Percentiles rank a stretch among this genome's conserved stretches.
These are phyloP conservation scores for Anoncus sp. DNA, from an alignment of 2,888 invertebrate genomes.

Conservation along the genomic window DNA sequence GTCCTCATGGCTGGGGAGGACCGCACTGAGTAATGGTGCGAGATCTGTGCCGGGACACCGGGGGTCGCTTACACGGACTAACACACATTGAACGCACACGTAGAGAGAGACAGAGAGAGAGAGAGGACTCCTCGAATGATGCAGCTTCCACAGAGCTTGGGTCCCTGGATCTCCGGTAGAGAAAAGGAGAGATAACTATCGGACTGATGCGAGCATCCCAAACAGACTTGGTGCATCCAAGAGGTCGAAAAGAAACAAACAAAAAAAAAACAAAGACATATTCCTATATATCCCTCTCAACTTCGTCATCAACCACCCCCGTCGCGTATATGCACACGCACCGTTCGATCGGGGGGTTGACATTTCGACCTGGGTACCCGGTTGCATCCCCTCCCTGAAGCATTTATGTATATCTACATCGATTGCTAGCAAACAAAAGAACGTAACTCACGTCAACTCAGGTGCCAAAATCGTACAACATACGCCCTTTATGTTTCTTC, in stretches of 20 bases:
- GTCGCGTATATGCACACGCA: constrained; percentile 9
- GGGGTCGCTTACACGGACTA: constrained; percentile 61
- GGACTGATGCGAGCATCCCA: constrained; percentile 27
- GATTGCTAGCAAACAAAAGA: constrained; percentile 5
- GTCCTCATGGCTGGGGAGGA: constrained; percentile 40
- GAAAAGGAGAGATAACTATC: constrained; percentile 54
- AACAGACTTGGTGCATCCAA: constrained; percentile 9
- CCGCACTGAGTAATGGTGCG: constrained; percentile 78
- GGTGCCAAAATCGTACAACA: background rate
- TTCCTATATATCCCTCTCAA: constrained; percentile 11
- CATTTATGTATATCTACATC: background rate
- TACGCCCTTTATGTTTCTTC: background rate
- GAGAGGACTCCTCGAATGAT: background rate
- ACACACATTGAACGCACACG: constrained; percentile 44
- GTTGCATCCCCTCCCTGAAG: constrained; percentile 37
- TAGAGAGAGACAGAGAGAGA: background rate
- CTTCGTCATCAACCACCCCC: constrained; percentile 40
- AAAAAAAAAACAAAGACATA: constrained; percentile 20
- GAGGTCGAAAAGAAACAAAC: constrained; percentile 22
- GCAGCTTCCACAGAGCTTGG: constrained; percentile 25
- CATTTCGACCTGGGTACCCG: constrained; percentile 17
- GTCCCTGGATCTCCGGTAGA: constrained; percentile 17
- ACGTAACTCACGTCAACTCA: background rate
- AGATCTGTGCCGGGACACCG: constrained; percentile 76
- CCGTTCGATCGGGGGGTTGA: constrained; percentile 19